Evolutionary conservation across 2,113 vertebrate species (phyloP), one percentile per base, ranked within the genome.

Genomic region (Zosterops hypoxanthus): DNA sequence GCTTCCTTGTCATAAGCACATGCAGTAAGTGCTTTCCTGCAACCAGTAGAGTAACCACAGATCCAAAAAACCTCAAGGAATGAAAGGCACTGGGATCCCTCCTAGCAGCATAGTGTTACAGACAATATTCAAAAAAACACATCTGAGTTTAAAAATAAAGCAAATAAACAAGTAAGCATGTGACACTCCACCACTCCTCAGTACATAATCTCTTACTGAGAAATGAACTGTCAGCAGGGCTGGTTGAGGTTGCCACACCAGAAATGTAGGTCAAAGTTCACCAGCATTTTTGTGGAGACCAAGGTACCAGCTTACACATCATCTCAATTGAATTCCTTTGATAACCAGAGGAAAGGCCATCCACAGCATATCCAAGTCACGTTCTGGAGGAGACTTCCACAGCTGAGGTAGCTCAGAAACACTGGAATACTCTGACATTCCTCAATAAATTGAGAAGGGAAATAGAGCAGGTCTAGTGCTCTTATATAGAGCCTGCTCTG

Each of bases 71-170:
- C 25, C 29, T 86, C 79, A 72, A 69, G n/a, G 78, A 95, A 97
- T 92, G 82, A 72, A 86, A 90, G 49, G 49, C 84, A 79, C 34
- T 76, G 52, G n/a, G 36, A 80, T 53, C 53, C 42, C 72, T 95
- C 88, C 88, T 77, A 88, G 60, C 29, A 68, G 86, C 3, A 0
- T 75, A 76, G 3, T 31, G 22, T 91, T 94, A 75, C 88, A 82
- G 41, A 13, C 39, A 80, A 68, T 75, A 56, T 41, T 71, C 4
- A 56, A 70, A 73, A 87, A 91, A 52, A n/a, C 24, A 52, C 3
- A 52, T 68, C 24, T 4, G 4, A 79, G 63, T 84, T 92, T 82
- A 94, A 94, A 94, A 96, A 94, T 94, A 97, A 91, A 87, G 20
- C 66, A 53, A 90, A 88, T 72, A 77, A 93, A 86, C 46, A 88